A percentile compares a stretch with the other conserved stretches of the same genome.
Conservation (phyloP, 2,797 vertebrate genomes). For the Melanotaenia boesemani region DNA sequence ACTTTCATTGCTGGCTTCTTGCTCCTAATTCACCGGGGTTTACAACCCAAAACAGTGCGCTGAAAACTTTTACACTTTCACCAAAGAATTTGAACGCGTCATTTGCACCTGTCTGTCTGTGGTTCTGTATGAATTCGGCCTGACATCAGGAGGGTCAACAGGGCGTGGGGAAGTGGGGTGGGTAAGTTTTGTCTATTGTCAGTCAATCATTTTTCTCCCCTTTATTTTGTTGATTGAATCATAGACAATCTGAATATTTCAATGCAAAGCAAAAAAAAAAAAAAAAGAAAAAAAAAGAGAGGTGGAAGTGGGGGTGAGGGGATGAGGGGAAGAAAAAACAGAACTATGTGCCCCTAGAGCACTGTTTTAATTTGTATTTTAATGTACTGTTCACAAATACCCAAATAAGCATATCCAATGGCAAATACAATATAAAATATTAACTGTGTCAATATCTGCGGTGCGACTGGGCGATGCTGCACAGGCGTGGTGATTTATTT, state of each 20-base stretch:
- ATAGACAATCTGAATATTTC: slow-evolving; percentile 42
- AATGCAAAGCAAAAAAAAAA: not conserved
- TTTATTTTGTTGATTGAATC: slow-evolving; percentile 32
- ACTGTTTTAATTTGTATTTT: slow-evolving; percentile 77
- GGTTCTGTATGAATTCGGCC: not conserved
- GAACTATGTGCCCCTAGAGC: slow-evolving; percentile 71
- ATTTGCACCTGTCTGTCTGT: not conserved
- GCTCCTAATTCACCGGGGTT: slow-evolving; percentile 76
- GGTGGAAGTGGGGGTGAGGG: too few relatives aligned
- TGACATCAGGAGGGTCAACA: slow-evolving; percentile 36
- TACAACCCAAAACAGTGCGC: slow-evolving; percentile 59
- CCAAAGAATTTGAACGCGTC: slow-evolving; percentile 41
- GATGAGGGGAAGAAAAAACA: slow-evolving; percentile 25
- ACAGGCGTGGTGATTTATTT: slow-evolving; percentile 78
- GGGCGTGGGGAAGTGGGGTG: slow-evolving; percentile 19
- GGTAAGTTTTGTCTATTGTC: slow-evolving; percentile 4
- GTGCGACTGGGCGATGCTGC: slow-evolving; percentile 75
- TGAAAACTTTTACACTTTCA: slow-evolving; percentile 68
- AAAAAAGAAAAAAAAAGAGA: not conserved
- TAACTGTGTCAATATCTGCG: slow-evolving; percentile 79
- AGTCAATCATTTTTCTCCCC: slow-evolving; percentile 52
- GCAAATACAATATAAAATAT: slow-evolving; percentile 82
- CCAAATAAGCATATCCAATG: slow-evolving; percentile 78
- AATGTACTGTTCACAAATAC: slow-evolving; percentile 78
- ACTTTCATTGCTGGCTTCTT: slow-evolving; percentile 75